A percentile compares a stretch with the other conserved stretches of the same genome.
phyloP scores from a whole-genome alignment of 2,113 vertebrate species.

The Pan troglodytes region NHGRI_mPanTro3-v2.1_pri NC_072401.2:135298001-135298500 shows the following conservation, averaged over 20 bases:
- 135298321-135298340: background rate
- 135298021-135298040: background rate
- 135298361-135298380: background rate
- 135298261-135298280: rapidly evolving
- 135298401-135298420: background rate
- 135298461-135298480: background rate
- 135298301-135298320: background rate
- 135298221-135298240: background rate
- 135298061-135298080: background rate
- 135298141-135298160: rapidly evolving
- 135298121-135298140: background rate
- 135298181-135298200: background rate
- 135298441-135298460: background rate
- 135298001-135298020: background rate
- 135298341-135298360: background rate
- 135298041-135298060: background rate
- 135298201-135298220: background rate
- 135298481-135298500: background rate
- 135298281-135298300: no score
- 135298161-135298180: background rate
- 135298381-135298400: background rate
- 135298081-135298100: no score
- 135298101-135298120: background rate
- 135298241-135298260: background rate
- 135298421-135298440: background rate